Percentiles rank a stretch among this genome's conserved stretches.
Conservation (phyloP, 2,888 invertebrate genomes). For the Halocaridina rubra region DNA sequence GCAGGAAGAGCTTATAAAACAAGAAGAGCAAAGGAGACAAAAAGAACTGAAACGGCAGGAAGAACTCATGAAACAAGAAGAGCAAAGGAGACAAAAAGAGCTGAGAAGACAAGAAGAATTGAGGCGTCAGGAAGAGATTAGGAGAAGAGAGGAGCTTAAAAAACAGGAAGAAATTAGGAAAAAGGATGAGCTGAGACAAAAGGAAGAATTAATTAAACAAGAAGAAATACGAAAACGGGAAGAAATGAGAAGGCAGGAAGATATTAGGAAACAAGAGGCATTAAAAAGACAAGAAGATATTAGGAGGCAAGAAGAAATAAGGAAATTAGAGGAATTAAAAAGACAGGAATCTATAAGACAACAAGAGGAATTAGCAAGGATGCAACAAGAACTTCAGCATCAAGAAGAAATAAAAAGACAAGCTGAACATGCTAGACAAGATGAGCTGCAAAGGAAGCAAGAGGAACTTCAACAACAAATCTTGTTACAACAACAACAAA, state of each 20-base stretch:
- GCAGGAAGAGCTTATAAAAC: slow-evolving; percentile 7
- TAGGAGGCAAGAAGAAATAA: slow-evolving; percentile 4
- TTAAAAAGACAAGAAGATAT: neutral
- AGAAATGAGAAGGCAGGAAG: slow-evolving; percentile 21
- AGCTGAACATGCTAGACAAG: neutral
- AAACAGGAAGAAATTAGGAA: neutral
- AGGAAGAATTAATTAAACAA: slow-evolving; percentile 21
- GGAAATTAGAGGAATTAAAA: slow-evolving; percentile 20
- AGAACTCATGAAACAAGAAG: slow-evolving; percentile 17
- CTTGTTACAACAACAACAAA: slow-evolving; percentile 14
- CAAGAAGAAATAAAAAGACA: slow-evolving; percentile 16
- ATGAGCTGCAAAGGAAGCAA: neutral
- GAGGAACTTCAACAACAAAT: neutral
- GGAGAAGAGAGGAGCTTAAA: neutral
- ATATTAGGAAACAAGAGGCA: slow-evolving; percentile 2
- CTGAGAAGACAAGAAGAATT: neutral
- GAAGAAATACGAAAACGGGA: slow-evolving; percentile 4
- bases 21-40: slow-evolving; percentile 4
- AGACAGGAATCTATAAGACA: neutral
- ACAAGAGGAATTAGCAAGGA: neutral
- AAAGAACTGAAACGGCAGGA: neutral
- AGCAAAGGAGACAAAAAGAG: slow-evolving; percentile 1
- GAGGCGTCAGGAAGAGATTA: neutral
- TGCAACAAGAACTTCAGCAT: neutral
- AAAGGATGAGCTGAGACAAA: slow-evolving; percentile 2